Percentiles rank a stretch among this genome's conserved stretches.
phyloP scores from a whole-genome alignment of 2,113 vertebrate genomes.

The Silurus glanis region DNA sequence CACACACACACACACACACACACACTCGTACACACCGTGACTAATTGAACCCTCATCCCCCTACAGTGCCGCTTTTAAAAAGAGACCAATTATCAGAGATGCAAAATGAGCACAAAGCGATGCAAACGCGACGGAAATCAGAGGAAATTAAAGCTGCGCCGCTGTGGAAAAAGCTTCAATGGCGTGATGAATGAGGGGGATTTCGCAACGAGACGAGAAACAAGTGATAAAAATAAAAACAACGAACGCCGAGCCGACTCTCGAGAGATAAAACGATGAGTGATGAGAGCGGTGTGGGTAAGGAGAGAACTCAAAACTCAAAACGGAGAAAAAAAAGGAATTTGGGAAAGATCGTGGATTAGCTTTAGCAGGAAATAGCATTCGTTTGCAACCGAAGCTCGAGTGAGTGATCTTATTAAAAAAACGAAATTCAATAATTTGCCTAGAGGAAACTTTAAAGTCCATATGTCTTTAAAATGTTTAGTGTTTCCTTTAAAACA shows the following conservation, averaged over 20 bases:
- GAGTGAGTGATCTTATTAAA: no score
- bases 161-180: slow-evolving; percentile 44
- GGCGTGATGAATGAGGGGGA: slow-evolving; percentile 53
- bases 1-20: slow-evolving; percentile 1
- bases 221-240: slow-evolving; percentile 54
- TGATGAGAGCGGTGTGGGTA: slow-evolving; percentile 46
- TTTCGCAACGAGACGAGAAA: slow-evolving; percentile 53
- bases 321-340: background rate
- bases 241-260: slow-evolving; percentile 29
- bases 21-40: background rate
- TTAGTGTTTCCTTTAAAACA: no score
- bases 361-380: background rate
- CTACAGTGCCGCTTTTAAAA: slow-evolving; percentile 40
- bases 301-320: background rate
- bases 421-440: no score
- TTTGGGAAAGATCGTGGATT: background rate
- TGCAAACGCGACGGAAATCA: slow-evolving; percentile 52
- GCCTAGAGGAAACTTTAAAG: no score
- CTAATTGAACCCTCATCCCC: background rate
- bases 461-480: no score
- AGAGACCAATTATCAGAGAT: slow-evolving; percentile 60
- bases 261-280: slow-evolving; percentile 55
- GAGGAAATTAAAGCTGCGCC: slow-evolving; percentile 60
- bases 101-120: slow-evolving; percentile 53
- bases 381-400: background rate